phyloP scores from a whole-genome alignment of 2,113 vertebrate species.

The Zapornia atra region DNA sequence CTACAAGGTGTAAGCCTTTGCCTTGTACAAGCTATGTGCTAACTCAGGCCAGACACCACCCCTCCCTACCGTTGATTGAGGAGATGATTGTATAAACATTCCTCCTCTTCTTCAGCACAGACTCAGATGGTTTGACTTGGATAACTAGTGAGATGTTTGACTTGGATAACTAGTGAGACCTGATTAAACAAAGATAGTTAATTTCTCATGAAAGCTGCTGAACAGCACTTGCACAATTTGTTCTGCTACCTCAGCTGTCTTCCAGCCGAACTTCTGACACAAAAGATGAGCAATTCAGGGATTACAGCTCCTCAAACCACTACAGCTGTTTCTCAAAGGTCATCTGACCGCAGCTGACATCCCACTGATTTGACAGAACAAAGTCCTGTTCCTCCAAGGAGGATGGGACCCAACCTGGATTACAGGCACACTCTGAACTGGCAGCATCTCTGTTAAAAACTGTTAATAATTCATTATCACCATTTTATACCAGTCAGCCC shows the following conservation, averaged over 20 bases:
- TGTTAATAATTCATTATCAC: slow-evolving; percentile 52
- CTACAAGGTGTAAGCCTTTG: not conserved
- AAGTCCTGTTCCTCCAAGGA: not conserved
- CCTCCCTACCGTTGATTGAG: not conserved
- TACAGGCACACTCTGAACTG: not conserved
- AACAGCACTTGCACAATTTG: not conserved
- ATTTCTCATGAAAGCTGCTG: not conserved
- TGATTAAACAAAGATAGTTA: not conserved
- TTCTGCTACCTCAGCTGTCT: not conserved
- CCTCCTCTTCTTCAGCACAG: not conserved
- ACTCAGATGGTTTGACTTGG: not conserved
- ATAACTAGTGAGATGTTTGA: not conserved
- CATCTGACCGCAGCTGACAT: not conserved
- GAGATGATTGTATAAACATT: not conserved
- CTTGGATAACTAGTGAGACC: not conserved
- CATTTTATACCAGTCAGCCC: not conserved
- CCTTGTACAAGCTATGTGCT: rapidly evolving
- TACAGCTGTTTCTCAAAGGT: not conserved
- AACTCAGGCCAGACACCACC: not conserved
- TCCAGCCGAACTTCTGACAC: not conserved
- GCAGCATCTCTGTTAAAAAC: not conserved
- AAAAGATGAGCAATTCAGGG: not conserved
- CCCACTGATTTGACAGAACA: not conserved
- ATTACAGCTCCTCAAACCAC: not conserved
- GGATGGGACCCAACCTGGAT: not conserved